A percentile compares a stretch with the other conserved stretches of the same genome.
These are phyloP conservation scores for Crotalus adamanteus DNA, from an alignment of 2,797 vertebrate species.

Conservation along the genomic window DNA sequence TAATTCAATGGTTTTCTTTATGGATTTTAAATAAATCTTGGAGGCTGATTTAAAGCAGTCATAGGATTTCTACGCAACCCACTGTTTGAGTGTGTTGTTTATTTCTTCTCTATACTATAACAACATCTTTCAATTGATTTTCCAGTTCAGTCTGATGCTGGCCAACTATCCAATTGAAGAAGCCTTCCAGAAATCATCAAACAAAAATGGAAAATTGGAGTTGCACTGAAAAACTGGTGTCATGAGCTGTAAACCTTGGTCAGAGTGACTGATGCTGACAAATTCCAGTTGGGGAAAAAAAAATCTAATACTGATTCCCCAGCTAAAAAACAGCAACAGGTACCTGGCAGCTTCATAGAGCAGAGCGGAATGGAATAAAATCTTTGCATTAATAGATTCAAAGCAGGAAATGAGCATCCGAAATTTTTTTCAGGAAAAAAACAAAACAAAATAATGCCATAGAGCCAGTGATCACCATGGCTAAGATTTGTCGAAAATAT, in stretches of 20 bases:
- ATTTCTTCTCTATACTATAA: background rate
- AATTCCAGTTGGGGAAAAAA: conserved; percentile 4
- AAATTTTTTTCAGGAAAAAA: background rate
- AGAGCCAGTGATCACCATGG: background rate
- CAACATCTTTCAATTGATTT: conserved; percentile 35
- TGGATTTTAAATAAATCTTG: background rate
- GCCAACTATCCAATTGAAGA: conserved; percentile 59
- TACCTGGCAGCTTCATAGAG: background rate
- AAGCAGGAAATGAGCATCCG: background rate
- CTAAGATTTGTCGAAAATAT: background rate
- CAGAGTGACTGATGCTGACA: background rate
- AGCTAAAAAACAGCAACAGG: background rate
- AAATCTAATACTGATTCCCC: background rate
- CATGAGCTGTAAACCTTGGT: background rate
- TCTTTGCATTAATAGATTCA: background rate
- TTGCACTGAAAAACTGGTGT: conserved; percentile 9
- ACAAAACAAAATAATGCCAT: background rate
- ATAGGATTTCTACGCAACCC: background rate
- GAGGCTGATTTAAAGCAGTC: background rate
- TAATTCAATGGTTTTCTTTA: background rate
- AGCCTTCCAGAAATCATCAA: conserved; percentile 58
- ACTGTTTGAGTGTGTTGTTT: background rate
- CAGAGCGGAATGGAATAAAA: background rate
- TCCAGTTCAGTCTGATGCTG: conserved; percentile 61
- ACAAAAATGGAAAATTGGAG: conserved; percentile 65